These are phyloP conservation scores for Neoseiulus cucumeris DNA, from an alignment of 1,140 invertebrate genomes.

Conservation along the genomic window DNA sequence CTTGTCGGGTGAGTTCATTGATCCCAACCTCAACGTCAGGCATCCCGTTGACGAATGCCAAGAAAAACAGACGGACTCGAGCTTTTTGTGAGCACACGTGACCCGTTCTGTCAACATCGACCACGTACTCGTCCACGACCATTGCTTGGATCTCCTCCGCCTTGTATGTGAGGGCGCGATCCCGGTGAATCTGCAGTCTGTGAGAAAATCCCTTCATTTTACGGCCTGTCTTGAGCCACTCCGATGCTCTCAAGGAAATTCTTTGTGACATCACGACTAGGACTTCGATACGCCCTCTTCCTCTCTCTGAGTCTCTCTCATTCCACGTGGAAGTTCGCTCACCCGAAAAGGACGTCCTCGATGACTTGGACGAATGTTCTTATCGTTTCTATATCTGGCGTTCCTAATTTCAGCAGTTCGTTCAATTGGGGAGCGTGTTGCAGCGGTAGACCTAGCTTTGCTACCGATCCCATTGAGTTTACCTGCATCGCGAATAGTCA, in stretches of 20 bases:
- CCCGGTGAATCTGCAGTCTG: conserved; percentile 53
- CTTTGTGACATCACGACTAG: too few relatives aligned
- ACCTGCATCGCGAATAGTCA: conserved; percentile 14
- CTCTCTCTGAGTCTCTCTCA: too few relatives aligned
- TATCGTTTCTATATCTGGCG: conserved; percentile 65
- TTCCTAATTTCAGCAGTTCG: conserved; percentile 87
- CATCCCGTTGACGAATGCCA: conserved; percentile 68
- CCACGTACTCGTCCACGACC: conserved; percentile 85
- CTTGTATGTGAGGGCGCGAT: conserved; percentile 77
- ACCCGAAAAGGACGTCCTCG: conserved; percentile 45
- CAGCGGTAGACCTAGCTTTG: conserved; percentile 81
- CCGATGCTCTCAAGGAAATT: too few relatives aligned
- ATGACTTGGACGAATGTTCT: conserved; percentile 69
- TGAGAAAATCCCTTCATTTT: conserved; percentile 30
- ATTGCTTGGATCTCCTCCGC: conserved; percentile 95
- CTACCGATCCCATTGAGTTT: conserved; percentile 57
- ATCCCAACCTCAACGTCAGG: conserved; percentile 88
- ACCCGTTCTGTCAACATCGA: conserved; percentile 70
- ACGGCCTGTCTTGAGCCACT: too few relatives aligned
- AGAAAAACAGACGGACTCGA: conserved; percentile 80
- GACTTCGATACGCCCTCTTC: too few relatives aligned
- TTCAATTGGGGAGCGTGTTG: conserved; percentile 92
- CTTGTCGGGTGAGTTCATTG: conserved; percentile 86
- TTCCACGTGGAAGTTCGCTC: too few relatives aligned
- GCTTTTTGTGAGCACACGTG: conserved; percentile 76